Conservation (phyloP, 1,140 invertebrate species). For the Telenomus remus region DNA sequence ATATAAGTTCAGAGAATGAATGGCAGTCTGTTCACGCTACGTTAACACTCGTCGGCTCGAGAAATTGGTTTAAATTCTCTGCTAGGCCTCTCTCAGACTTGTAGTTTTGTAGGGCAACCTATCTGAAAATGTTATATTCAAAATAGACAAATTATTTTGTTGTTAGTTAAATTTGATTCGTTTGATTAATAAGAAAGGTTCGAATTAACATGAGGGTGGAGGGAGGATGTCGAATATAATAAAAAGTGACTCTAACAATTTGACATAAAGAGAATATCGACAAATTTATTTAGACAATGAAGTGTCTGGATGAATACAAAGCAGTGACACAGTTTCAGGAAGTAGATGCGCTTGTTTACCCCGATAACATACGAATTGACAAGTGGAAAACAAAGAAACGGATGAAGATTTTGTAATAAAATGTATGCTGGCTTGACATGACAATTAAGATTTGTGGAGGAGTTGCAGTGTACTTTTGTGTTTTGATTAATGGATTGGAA, state of each 20-base stretch:
- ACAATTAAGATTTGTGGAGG: conserved; percentile 9
- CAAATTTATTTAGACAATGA: conserved; percentile 44
- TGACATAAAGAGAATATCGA: conserved; percentile 32
- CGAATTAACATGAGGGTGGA: conserved; percentile 4
- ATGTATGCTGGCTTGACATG: conserved; percentile 1
- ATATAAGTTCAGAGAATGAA: conserved; percentile 21
- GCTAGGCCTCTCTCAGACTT: neutral
- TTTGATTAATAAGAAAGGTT: too few relatives aligned
- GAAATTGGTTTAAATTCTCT: conserved; percentile 20
- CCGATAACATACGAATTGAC: conserved; percentile 34
- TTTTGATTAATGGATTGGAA: too few relatives aligned
- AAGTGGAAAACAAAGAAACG: conserved; percentile 25
- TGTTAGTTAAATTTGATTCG: too few relatives aligned
- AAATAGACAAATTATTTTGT: neutral
- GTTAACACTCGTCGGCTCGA: conserved; percentile 20
- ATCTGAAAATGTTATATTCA: neutral
- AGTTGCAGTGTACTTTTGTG: neutral
- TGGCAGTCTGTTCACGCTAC: conserved; percentile 1
- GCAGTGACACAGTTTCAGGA: conserved; percentile 29
- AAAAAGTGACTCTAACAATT: conserved; percentile 10
- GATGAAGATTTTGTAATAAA: conserved; percentile 18
- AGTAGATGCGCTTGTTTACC: conserved; percentile 34
- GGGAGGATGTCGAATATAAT: conserved; percentile 9
- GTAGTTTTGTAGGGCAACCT: conserved; percentile 2
- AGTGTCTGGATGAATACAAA: conserved; percentile 17